Evolutionary conservation across 2,113 vertebrate species (phyloP).

Genomic region (Collichthys lucidus): DNA sequence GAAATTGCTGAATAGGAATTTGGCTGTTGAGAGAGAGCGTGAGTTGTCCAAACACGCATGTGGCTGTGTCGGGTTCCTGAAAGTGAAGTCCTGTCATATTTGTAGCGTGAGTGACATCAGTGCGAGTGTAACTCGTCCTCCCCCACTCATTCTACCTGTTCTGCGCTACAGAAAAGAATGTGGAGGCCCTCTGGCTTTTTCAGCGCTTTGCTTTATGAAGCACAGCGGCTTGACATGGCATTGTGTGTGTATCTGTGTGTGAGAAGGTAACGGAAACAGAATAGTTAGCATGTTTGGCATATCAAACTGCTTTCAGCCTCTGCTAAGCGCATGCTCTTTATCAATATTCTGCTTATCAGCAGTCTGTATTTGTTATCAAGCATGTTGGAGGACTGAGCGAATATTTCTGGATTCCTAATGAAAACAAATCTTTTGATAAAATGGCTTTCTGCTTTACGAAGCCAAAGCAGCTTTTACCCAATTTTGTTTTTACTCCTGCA

Average conservation of each 20-base stretch:
- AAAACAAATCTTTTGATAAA: background rate
- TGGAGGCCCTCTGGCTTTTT: background rate
- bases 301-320: background rate
- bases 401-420: background rate
- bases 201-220: background rate
- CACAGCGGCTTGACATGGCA: background rate
- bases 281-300: conserved; percentile 7
- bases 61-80: conserved; percentile 26
- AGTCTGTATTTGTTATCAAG: conserved; percentile 8
- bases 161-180: background rate
- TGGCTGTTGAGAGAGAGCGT: background rate
- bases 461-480: background rate
- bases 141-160: background rate
- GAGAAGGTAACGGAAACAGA: background rate
- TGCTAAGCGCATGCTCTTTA: background rate
- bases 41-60: conserved; percentile 54
- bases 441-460: background rate
- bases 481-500: background rate
- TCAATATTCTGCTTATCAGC: background rate
- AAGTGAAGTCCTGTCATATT: conserved; percentile 51
- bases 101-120: conserved; percentile 45
- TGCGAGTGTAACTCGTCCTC: conserved; percentile 19
- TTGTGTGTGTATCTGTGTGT: background rate
- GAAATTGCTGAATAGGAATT: conserved; percentile 47
- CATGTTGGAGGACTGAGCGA: background rate